Evolutionary conservation across 1,140 invertebrate species (phyloP).

Genomic region (Drosophila pallidifrons): DNA sequence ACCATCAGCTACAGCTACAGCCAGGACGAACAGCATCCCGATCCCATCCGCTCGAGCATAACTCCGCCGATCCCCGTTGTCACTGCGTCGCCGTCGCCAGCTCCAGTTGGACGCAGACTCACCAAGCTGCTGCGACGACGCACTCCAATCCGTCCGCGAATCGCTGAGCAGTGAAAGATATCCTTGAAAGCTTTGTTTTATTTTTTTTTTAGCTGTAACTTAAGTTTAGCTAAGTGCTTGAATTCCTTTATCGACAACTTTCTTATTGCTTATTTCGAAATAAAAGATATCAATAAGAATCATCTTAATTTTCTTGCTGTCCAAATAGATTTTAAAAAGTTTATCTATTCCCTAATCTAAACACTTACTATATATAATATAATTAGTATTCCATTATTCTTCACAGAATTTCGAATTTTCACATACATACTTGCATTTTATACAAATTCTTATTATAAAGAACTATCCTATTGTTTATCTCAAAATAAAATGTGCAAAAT

Average conservation of each 20-base stretch:
- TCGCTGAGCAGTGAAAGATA: neutral
- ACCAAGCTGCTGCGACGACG: slow-evolving; percentile 1
- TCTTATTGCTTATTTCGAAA: neutral
- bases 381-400: too few relatives aligned
- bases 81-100: neutral
- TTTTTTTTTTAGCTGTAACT: neutral
- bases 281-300: neutral
- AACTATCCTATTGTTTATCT: neutral
- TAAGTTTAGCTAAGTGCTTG: too few relatives aligned
- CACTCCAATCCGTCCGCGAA: neutral
- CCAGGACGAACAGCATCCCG: neutral
- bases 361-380: too few relatives aligned
- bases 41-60: neutral
- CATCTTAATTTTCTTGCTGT: too few relatives aligned
- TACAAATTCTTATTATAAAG: neutral
- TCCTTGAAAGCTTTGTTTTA: neutral
- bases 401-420: too few relatives aligned
- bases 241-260: neutral
- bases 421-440: too few relatives aligned
- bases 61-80: neutral
- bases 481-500: neutral
- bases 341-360: too few relatives aligned
- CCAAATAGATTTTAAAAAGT: too few relatives aligned
- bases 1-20: slow-evolving; percentile 67
- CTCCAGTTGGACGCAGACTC: neutral